Conservation (phyloP, 1,140 invertebrate genomes). For the Diachasma alloeum region DNA sequence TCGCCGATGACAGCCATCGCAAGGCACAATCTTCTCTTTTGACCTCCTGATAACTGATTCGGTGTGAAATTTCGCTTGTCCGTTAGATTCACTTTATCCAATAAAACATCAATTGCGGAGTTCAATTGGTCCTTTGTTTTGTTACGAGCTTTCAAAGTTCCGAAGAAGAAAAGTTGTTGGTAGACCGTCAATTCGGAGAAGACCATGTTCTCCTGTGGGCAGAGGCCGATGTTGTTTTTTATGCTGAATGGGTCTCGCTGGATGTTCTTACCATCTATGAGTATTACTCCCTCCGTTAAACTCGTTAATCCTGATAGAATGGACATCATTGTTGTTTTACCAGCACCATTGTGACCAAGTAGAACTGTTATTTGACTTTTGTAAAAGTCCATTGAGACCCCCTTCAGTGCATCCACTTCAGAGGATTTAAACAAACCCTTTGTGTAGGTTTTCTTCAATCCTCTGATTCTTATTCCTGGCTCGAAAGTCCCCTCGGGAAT, state of each 20-base stretch:
- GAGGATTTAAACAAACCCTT: constrained; percentile 44
- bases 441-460: constrained; percentile 55
- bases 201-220: constrained; percentile 95
- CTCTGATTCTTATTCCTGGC: constrained; percentile 58
- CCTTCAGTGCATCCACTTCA: constrained; percentile 55
- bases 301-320: constrained; percentile 70
- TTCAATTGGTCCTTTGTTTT: constrained; percentile 44
- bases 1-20: constrained; percentile 73
- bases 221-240: constrained; percentile 75
- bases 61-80: constrained; percentile 69
- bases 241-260: constrained; percentile 61
- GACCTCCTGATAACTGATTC: constrained; percentile 72
- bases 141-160: constrained; percentile 61
- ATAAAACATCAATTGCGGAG: constrained; percentile 57
- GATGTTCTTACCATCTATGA: constrained; percentile 74
- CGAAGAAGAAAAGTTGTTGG: constrained; percentile 91
- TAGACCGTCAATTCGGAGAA: constrained; percentile 89
- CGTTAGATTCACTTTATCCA: constrained; percentile 67
- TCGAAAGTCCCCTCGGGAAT: constrained; percentile 34
- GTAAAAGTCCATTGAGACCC: constrained; percentile 72
- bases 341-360: constrained; percentile 86
- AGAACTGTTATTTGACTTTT: constrained; percentile 75
- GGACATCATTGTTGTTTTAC: constrained; percentile 83
- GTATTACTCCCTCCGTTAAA: constrained; percentile 70
- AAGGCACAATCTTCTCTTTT: constrained; percentile 75